phyloP scores from a whole-genome alignment of 1,140 invertebrate species.

The Danaus plexippus region DNA sequence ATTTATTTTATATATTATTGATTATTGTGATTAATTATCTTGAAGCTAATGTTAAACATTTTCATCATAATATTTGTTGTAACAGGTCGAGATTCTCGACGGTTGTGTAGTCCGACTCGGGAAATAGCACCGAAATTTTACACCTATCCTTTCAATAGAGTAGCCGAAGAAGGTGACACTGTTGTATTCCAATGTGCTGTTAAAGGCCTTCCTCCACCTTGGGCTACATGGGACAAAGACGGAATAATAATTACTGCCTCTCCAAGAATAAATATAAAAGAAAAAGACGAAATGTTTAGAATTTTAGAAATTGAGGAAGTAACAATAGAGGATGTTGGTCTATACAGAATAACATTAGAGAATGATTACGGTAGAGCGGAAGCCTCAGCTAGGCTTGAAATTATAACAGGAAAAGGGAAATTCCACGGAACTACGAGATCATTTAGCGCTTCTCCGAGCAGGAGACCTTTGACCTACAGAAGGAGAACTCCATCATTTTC shows the following conservation, averaged over 20 bases:
- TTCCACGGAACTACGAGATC: slow-evolving; percentile 50
- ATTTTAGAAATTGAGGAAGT: slow-evolving; percentile 86
- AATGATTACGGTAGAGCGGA: slow-evolving; percentile 87
- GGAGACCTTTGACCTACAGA: slow-evolving; percentile 31
- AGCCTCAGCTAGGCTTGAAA: slow-evolving; percentile 84
- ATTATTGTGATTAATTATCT: background rate
- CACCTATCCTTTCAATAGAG: slow-evolving; percentile 87
- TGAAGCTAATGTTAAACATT: slow-evolving; percentile 4
- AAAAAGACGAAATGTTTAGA: slow-evolving; percentile 82
- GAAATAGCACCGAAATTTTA: slow-evolving; percentile 84
- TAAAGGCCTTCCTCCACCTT: slow-evolving; percentile 82
- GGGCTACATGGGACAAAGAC: slow-evolving; percentile 87
- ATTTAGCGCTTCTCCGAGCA: slow-evolving; percentile 44
- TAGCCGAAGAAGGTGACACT: slow-evolving; percentile 84
- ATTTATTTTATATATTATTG: too few species aligned
- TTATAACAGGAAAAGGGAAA: slow-evolving; percentile 73
- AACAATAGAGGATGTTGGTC: slow-evolving; percentile 82
- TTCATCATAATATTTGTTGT: background rate
- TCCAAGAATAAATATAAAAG: slow-evolving; percentile 78
- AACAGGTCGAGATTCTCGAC: slow-evolving; percentile 39
- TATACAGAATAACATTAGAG: slow-evolving; percentile 85
- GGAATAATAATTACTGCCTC: slow-evolving; percentile 76
- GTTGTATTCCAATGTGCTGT: slow-evolving; percentile 84
- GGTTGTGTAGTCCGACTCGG: slow-evolving; percentile 44
- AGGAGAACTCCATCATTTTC: slow-evolving; percentile 38